Percentiles rank a stretch among this genome's conserved stretches.
Conservation (phyloP, 2,888 invertebrate genomes). For the Pseudolycoriella hygida region DNA sequence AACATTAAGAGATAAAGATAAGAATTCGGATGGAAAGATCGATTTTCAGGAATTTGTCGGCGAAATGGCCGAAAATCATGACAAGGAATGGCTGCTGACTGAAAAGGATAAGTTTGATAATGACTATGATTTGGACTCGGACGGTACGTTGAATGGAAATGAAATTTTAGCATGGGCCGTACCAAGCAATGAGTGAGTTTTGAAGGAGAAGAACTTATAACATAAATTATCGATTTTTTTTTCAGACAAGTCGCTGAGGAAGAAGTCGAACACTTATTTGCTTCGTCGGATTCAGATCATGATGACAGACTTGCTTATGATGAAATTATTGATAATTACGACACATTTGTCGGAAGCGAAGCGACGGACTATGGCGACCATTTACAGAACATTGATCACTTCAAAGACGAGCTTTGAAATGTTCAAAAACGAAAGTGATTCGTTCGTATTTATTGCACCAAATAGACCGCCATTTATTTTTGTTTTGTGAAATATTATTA, state of each 20-base stretch:
- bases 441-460: too few relatives aligned
- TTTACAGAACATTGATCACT: conserved; percentile 62
- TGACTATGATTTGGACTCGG: conserved; percentile 67
- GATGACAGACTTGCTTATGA: conserved; percentile 59
- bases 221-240: conserved; percentile 9
- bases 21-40: conserved; percentile 64
- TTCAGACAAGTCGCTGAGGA: conserved; percentile 69
- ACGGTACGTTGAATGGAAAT: conserved; percentile 56
- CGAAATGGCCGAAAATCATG: conserved; percentile 37
- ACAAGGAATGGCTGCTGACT: conserved; percentile 50
- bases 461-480: neutral
- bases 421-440: neutral
- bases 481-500: neutral
- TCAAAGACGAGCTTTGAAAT: conserved; percentile 60
- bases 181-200: conserved; percentile 69
- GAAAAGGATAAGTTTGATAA: conserved; percentile 73
- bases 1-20: conserved; percentile 73
- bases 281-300: conserved; percentile 67
- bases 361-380: conserved; percentile 79
- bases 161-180: conserved; percentile 84
- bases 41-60: conserved; percentile 44
- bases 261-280: conserved; percentile 81
- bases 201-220: neutral
- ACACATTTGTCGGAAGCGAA: conserved; percentile 84
- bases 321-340: conserved; percentile 71